Base-by-base conservation (phyloP, 2,888 invertebrate species). In the Fragum whitleyi region DNA sequence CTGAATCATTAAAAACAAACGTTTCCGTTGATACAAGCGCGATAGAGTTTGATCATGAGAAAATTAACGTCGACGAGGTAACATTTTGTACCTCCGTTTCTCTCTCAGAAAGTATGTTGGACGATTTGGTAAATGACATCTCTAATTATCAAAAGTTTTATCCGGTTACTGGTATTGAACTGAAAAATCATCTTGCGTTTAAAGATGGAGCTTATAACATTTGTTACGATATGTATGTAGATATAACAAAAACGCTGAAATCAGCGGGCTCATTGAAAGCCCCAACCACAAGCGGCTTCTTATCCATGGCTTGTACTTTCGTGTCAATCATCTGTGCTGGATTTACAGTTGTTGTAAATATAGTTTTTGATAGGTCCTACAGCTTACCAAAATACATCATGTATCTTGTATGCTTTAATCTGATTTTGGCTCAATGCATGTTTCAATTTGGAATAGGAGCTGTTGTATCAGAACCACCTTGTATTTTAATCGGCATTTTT, bases 401-500 rank as follows among this genome's bases (percentile, higher is more conserved):
- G 28, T 32, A 32, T 47, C n/a, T 47, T 3, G 61, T 61, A 2
- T 61, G 61, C n/a, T 28, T 61, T 19, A 61, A 61, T 61, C 61
- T 61, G 5, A 61, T 61, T 16, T 32, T 61, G 29, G 61, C 61
- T 9, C 61, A 61, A n/a, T n/a, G 14, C 0, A 19, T 61, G 19
- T 61, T 61, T 61, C 29, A 29, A 19, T 61, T 61, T 32, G 61
- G 61, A 11, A 32, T 61, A n/a, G 61, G 61, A n/a, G 29, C 32
- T 19, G 14, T 32, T 6, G 61, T 29, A 19, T 16, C 32, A 32
- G 7, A 32, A 32, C 16, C 16, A 3, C 32, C 29, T 1, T 61
- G 61, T 32, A 61, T 32, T 19, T 29, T n/a, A n/a, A 61, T 61
- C 0, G 61, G 61, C 16, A 16, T 32, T 32, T 14, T 29, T 2